A percentile compares a stretch with the other conserved stretches of the same genome.
phyloP scores from a whole-genome alignment of 2,888 invertebrate species.

The Eilema griseolum region DNA sequence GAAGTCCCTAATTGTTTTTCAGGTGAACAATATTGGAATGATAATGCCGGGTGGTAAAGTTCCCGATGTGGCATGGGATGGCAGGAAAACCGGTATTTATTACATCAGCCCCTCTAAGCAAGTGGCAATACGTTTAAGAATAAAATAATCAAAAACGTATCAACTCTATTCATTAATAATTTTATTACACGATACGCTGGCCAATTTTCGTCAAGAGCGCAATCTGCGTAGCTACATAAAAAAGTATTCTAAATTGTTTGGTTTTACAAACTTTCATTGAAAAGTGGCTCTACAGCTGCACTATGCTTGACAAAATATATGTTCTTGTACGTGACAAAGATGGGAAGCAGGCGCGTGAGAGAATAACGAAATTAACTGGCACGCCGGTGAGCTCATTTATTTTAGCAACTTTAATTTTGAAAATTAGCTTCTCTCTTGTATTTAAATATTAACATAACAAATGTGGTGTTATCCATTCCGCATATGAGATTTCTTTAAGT shows the following conservation, averaged over 20 bases:
- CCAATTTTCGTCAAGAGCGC: too few species aligned
- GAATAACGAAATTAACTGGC: slow-evolving; percentile 44
- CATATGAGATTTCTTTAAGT: neutral
- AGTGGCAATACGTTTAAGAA: too few species aligned
- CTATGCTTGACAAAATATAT: slow-evolving; percentile 55
- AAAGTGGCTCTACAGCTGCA: slow-evolving; percentile 56
- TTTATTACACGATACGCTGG: too few species aligned
- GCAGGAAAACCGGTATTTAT: slow-evolving; percentile 55
- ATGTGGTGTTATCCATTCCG: neutral
- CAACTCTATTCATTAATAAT: too few species aligned
- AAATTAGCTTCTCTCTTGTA: slow-evolving; percentile 7
- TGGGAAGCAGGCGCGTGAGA: slow-evolving; percentile 42
- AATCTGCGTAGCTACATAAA: too few species aligned
- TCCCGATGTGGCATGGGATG: slow-evolving; percentile 49
- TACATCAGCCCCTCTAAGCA: too few species aligned
- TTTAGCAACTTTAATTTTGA: slow-evolving; percentile 7
- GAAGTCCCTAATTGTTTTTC: neutral
- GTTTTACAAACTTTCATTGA: slow-evolving; percentile 57
- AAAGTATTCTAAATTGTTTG: neutral
- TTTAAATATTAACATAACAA: neutral
- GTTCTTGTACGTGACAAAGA: slow-evolving; percentile 54
- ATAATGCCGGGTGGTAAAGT: slow-evolving; percentile 24
- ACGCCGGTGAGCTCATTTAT: slow-evolving; percentile 47
- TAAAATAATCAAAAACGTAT: too few species aligned
- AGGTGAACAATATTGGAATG: neutral